Percentiles rank a stretch among this genome's conserved stretches.
These are phyloP conservation scores for Agriopis marginaria DNA, from an alignment of 2,888 invertebrate species.

Conservation along the genomic window DNA sequence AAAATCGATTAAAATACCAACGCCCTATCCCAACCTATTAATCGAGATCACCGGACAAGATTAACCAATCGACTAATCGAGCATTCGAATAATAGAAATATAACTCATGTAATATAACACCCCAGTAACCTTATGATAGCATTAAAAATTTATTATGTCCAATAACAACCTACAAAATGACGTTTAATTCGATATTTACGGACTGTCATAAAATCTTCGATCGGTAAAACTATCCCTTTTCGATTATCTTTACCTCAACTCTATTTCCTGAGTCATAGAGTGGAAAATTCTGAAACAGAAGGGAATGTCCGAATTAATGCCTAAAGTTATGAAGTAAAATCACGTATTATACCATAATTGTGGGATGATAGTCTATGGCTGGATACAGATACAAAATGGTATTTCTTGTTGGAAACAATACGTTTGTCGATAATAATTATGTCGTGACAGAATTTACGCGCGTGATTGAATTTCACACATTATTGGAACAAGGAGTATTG, in stretches of 20 bases:
- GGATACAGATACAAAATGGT: conserved; percentile 26
- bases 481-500: background rate
- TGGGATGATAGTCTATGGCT: conserved; percentile 30
- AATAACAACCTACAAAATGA: conserved; percentile 38
- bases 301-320: conserved; percentile 22
- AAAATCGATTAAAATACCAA: conserved; percentile 20
- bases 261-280: conserved; percentile 15
- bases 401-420: conserved; percentile 24
- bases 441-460: conserved; percentile 4
- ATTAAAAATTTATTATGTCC: conserved; percentile 37
- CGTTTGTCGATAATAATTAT: conserved; percentile 24
- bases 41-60: conserved; percentile 24
- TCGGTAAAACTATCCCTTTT: conserved; percentile 31
- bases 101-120: conserved; percentile 30
- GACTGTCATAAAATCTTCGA: conserved; percentile 34
- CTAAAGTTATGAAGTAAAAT: conserved; percentile 35
- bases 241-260: conserved; percentile 5
- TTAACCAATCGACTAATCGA: conserved; percentile 28
- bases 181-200: conserved; percentile 36
- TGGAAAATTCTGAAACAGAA: conserved; percentile 13
- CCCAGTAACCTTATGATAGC: conserved; percentile 21
- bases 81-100: conserved; percentile 32
- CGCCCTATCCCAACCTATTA: conserved; percentile 16
- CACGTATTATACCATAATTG: conserved; percentile 33
- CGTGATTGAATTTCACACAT: conserved; percentile 1